Conservation (phyloP, 2,797 vertebrate species). For the Spheniscus humboldti region DNA sequence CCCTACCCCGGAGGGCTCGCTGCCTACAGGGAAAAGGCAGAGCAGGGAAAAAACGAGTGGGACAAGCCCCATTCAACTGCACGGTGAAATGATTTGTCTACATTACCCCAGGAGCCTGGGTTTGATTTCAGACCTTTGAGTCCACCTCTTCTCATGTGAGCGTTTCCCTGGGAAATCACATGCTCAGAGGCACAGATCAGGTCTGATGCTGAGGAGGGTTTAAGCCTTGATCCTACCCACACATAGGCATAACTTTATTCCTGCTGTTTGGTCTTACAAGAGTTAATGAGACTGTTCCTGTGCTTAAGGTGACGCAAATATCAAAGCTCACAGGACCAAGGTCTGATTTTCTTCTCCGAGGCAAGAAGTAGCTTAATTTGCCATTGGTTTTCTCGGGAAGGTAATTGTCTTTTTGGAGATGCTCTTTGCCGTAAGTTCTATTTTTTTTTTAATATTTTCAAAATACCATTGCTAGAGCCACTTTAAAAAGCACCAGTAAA, state of each 20-base stretch:
- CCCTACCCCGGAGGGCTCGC: rapidly evolving
- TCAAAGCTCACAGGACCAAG: background rate
- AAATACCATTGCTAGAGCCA: background rate
- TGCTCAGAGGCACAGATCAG: background rate
- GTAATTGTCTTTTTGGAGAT: background rate
- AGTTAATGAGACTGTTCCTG: background rate
- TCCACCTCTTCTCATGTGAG: background rate
- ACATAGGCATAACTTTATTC: background rate
- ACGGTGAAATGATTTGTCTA: background rate
- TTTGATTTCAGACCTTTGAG: background rate
- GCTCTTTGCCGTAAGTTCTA: background rate
- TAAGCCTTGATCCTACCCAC: background rate
- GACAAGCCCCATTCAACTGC: background rate
- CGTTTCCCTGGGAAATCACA: background rate
- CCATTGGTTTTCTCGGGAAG: background rate
- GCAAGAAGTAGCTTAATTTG: background rate
- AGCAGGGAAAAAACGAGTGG: rapidly evolving
- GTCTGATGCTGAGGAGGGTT: background rate
- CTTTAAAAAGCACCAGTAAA: constrained; percentile 1
- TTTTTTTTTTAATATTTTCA: background rate
- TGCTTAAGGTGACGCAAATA: background rate
- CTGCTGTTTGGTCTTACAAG: background rate
- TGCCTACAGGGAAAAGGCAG: background rate
- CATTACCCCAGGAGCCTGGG: background rate
- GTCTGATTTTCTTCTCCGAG: background rate